Conservation (phyloP, 2,888 invertebrate genomes). For the Idaea dimidiata region DNA sequence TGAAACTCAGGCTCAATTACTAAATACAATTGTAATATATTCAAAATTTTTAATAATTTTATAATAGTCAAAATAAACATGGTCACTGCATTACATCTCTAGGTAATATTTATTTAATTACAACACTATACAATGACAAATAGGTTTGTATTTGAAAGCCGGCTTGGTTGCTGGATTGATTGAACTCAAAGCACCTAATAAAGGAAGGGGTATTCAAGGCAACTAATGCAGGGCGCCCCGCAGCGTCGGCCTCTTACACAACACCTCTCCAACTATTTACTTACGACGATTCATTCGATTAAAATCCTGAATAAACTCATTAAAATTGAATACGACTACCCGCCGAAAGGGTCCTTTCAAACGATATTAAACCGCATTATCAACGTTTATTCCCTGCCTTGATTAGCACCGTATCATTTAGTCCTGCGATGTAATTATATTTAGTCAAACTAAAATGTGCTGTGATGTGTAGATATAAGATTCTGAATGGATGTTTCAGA, state of each 20-base stretch:
- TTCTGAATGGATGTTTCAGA: conserved; percentile 35
- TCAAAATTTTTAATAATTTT: too few relatives aligned
- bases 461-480: conserved; percentile 29
- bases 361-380: conserved; percentile 78
- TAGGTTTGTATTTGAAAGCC: not conserved
- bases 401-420: conserved; percentile 81
- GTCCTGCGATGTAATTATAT: conserved; percentile 76
- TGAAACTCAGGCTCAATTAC: too few relatives aligned
- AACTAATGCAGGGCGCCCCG: conserved; percentile 22
- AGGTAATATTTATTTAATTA: not conserved
- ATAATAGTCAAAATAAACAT: too few relatives aligned
- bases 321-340: conserved; percentile 73
- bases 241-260: conserved; percentile 24
- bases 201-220: not conserved
- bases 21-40: too few relatives aligned
- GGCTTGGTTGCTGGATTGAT: not conserved
- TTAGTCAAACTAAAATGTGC: conserved; percentile 36
- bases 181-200: not conserved
- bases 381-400: conserved; percentile 76
- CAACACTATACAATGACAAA: not conserved
- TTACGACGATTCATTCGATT: conserved; percentile 77
- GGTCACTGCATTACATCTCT: not conserved
- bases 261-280: conserved; percentile 61
- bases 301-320: conserved; percentile 79
- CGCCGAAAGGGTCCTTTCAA: conserved; percentile 77